phyloP scores from a whole-genome alignment of 2,888 invertebrate species.

The Linnaemya tessellans region DNA sequence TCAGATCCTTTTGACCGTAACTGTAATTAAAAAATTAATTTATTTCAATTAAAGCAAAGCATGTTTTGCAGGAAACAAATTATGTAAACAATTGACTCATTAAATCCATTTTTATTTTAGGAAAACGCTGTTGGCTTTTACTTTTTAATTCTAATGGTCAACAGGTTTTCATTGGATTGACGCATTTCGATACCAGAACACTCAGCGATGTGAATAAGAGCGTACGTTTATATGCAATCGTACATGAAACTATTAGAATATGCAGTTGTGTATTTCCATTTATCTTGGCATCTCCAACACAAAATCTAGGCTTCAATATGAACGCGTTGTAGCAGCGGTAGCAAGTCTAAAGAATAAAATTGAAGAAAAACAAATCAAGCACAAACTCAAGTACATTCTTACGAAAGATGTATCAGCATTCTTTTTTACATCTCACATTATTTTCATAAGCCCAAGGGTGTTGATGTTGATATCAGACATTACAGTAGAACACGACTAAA shows the following conservation, averaged over 20 bases:
- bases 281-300: not conserved
- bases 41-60: too few relatives aligned
- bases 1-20: too few relatives aligned
- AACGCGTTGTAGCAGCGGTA: not conserved
- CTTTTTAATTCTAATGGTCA: too few relatives aligned
- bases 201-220: too few relatives aligned
- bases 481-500: not conserved
- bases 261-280: not conserved
- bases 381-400: not conserved
- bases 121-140: too few relatives aligned
- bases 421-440: too few relatives aligned
- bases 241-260: not conserved
- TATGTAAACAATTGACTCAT: too few relatives aligned
- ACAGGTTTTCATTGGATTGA: too few relatives aligned
- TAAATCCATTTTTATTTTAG: too few relatives aligned
- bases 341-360: not conserved
- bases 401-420: not conserved
- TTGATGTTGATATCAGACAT: not conserved
- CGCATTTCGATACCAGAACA: too few relatives aligned
- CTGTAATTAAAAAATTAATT: not conserved
- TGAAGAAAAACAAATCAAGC: not conserved
- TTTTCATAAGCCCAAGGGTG: not conserved
- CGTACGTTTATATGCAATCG: not conserved
- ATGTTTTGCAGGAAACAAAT: too few relatives aligned
- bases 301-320: not conserved